Base-by-base conservation (phyloP, 2,888 invertebrate genomes). In the Vandiemenella viatica region DNA sequence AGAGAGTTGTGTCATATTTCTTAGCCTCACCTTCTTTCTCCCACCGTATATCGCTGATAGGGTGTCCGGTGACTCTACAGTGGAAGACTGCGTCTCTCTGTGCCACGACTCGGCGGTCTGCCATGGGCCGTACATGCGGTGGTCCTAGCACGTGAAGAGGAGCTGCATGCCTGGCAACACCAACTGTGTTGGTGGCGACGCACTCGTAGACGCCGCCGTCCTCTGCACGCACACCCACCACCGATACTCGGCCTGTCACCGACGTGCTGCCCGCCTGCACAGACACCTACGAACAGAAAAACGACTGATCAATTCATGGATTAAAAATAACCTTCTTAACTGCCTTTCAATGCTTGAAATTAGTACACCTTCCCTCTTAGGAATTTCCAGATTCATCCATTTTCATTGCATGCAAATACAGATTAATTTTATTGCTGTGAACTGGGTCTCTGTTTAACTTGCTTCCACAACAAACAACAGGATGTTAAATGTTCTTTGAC, bases 111-210 rank as follows among this genome's bases (percentile, higher is more conserved):
- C 68, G 66, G 43, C 59, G 51, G 46, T 59, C 58, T 19, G 56
- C 51, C 59, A 61, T 58, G 7, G 57, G 55, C 17, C 60, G 51
- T 17, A 60, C 56, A 48, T 53, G 53, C 1, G 60, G 61, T 13
- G 52, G 52, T 40, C 58, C 71, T 50, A 67, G 67, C n/a, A 72
- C 65, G 56, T 67, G 66, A 16, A 72, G 58, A 41, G 61, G 57
- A 3, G 65, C 64, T 2, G 61, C 58, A 55, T 71, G 67, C 7
- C 55, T 53, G 2, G 44, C 50, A 7, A 49, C 40, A 17, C 54
- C 55, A 16, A 53, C 51, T 8, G 52, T 48, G 49, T 55, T 55
- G 13, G 50, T 49, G 6, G 55, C 55, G 17, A 53, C 41, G 45
- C 55, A 55, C 32, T 50, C 49, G 45, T 53, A 53, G 38, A 45